phyloP scores from a whole-genome alignment of 1,140 invertebrate genomes.

The Drosophila sucinea region DNA sequence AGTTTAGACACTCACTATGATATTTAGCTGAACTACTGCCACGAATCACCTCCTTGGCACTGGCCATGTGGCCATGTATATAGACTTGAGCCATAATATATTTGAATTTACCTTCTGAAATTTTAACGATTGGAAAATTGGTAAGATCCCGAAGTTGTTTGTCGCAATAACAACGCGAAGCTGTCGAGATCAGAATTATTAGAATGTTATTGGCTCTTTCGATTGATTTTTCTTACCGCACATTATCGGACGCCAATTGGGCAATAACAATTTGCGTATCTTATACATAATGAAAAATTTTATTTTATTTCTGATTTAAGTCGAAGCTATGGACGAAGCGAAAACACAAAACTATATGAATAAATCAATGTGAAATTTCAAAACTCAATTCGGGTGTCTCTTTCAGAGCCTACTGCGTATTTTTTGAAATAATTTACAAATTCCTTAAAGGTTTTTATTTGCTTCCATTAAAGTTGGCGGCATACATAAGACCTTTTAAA shows the following conservation, averaged over 20 bases:
- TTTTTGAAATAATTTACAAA: background rate
- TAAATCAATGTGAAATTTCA: background rate
- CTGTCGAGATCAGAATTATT: conserved; percentile 8
- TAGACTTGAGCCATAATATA: conserved; percentile 60
- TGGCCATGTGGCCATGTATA: conserved; percentile 46
- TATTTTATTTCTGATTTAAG: background rate
- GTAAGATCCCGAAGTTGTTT: conserved; percentile 20
- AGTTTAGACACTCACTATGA: conserved; percentile 50
- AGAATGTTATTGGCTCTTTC: background rate
- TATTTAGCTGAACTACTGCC: conserved; percentile 37
- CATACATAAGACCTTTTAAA: no score
- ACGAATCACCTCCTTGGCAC: conserved; percentile 48
- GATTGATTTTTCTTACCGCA: conserved; percentile 6
- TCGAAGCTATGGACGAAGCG: background rate
- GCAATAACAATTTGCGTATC: conserved; percentile 29
- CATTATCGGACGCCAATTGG: conserved; percentile 38
- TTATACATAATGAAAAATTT: conserved; percentile 45
- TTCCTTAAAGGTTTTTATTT: background rate
- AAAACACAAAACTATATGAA: background rate
- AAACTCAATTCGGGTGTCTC: background rate
- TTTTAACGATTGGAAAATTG: conserved; percentile 24
- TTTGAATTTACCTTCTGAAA: conserved; percentile 49
- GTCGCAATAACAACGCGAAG: conserved; percentile 26
- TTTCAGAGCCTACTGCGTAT: background rate
- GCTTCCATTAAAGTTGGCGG: no score